Conservation (phyloP, 2,113 vertebrate genomes). For the Chamaea fasciata region DNA sequence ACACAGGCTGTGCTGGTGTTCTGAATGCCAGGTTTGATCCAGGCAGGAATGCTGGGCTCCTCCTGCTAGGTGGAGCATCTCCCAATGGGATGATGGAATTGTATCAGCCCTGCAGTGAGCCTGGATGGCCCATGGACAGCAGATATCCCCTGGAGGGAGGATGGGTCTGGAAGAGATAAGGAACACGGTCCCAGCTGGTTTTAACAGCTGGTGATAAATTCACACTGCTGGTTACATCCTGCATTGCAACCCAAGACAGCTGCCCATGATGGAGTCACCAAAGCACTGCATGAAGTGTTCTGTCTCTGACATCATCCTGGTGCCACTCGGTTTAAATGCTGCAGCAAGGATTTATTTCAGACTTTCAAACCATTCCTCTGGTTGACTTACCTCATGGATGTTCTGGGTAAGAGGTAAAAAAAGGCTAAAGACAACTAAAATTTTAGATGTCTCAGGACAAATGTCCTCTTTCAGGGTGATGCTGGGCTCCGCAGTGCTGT, state of each 20-base stretch:
- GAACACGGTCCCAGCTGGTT: neutral
- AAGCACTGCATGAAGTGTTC: neutral
- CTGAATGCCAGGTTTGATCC: neutral
- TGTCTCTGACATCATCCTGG: neutral
- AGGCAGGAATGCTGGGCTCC: neutral
- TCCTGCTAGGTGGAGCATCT: neutral
- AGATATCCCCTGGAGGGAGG: neutral
- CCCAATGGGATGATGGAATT: neutral
- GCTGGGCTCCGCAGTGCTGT: neutral
- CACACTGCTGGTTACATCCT: neutral
- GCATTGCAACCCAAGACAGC: neutral
- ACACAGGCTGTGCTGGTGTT: no score
- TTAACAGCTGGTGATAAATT: neutral
- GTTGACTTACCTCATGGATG: neutral
- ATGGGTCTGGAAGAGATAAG: neutral
- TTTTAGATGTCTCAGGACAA: neutral
- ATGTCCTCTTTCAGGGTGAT: fast-evolving
- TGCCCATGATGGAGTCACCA: neutral
- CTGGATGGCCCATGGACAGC: neutral
- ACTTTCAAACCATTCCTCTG: neutral
- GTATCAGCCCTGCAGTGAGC: neutral
- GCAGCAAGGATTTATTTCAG: neutral
- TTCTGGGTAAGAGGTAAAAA: neutral
- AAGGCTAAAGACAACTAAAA: neutral
- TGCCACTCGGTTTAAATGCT: neutral